Base-by-base conservation (phyloP, 2,113 vertebrate species). In the Perca flavescens region DNA sequence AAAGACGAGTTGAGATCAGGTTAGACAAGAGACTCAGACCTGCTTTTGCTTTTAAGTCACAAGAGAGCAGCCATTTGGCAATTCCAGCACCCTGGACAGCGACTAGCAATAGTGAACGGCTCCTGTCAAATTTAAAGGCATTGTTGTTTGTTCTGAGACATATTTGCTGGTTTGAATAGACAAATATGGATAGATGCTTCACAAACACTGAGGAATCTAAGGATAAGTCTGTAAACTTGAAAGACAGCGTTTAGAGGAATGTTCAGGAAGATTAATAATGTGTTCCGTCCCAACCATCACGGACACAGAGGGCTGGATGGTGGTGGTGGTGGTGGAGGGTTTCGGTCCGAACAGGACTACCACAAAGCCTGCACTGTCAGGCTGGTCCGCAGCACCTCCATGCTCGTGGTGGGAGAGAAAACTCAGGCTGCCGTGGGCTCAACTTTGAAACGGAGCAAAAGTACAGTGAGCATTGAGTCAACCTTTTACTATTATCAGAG, bases 371-470 rank as follows among this genome's bases (percentile, higher is more conserved):
- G 96, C 78, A 92, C 95, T 0, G 96, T 97, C 43, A 92, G 95
- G 74, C 85, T 99, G 89, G 95, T 98, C 36, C 97, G 97, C 82
- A 99, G 98, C 92, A 97, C 97, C 69, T 99, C 98, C 28, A 96
- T 99, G 97, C 97, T 97, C 0, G 79, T 96, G 80, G 96, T 98
- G 4, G 96, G 96, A 19, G 94, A 94, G 63, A 95, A 93, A 19
- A 94, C 90, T 2, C 95, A 94, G 52, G 87, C 88, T 8, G 86
- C 91, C 3, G 93, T 25, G 0, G 95, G 96, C 66, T 88, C 86
- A 0, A 93, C 96, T 2, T 83, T 99, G 9, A 99, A 98, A 86
- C 95, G 97, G 21, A 96, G 96, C 88, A 96, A 95, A 79, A 99
- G 98, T 84, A 95, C 96, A 5, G 88, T 92, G 74, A 97, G 96